Evolutionary conservation across 2,888 invertebrate genomes (phyloP).

Genomic region (Masnerella sp.): DNA sequence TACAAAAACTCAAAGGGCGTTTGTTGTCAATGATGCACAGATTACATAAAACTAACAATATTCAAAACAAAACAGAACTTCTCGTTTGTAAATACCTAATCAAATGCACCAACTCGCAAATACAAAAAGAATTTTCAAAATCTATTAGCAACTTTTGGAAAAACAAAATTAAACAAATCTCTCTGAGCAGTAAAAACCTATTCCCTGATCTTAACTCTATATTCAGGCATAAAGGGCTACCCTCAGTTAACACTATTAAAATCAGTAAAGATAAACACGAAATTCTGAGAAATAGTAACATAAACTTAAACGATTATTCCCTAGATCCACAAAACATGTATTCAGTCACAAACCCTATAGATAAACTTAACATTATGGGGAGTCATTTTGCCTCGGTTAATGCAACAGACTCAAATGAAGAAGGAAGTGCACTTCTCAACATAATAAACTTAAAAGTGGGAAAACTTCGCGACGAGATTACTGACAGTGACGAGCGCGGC

Average conservation of each 20-base stretch:
- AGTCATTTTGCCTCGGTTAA: neutral
- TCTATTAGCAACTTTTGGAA: slow-evolving; percentile 1
- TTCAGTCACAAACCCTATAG: neutral
- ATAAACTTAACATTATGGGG: slow-evolving; percentile 8
- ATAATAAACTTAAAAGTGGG: neutral
- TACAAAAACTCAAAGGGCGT: neutral
- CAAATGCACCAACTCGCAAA: neutral
- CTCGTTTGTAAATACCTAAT: neutral
- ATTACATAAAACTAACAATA: neutral
- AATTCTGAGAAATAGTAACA: neutral
- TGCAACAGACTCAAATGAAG: neutral
- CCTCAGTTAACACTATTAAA: neutral
- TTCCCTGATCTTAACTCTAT: slow-evolving; percentile 8
- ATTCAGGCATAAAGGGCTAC: slow-evolving; percentile 5
- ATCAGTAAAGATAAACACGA: neutral
- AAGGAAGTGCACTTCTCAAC: neutral
- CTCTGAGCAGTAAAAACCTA: neutral
- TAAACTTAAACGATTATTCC: neutral
- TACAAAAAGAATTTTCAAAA: neutral
- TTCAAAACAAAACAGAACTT: neutral
- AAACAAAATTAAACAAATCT: slow-evolving; percentile 5
- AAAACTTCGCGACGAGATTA: neutral
- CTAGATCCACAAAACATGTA: neutral
- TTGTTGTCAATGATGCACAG: neutral
- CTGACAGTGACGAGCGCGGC: neutral